Base-by-base conservation (phyloP, 1,140 invertebrate species). In the Meloidogyne floridensis region DNA sequence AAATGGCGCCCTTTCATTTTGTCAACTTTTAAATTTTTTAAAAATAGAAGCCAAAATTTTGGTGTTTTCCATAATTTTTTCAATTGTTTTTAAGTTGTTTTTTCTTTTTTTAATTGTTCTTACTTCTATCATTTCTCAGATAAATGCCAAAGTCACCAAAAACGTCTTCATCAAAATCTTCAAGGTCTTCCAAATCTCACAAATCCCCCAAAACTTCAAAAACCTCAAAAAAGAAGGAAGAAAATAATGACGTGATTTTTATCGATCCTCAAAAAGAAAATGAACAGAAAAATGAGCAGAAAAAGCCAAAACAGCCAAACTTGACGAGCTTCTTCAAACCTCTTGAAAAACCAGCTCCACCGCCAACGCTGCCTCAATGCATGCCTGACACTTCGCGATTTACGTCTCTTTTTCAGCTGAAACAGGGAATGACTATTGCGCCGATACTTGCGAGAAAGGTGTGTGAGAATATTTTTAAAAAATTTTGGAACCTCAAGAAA, bases 311-410 rank as follows among this genome's bases (percentile, higher is more conserved):
- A 65, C 77, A 79, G 20, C 18, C 77, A 53, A 51, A 18, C 42
- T 71, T 79, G 43, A 79, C 47, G 6, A 79, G 1, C 0, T 79
- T 42, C 54, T 79, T 79, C 9, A 69, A 65, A 15, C 77, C 65
- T 10, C 43, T 79, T 43, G 77, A 72, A 53, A 79, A 79, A 71
- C 65, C 77, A 20, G 56, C 77, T 43, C 77, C 77, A 47, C 77
- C 77, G 11, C 77, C 77, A 51, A 79, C 77, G 3, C 18, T 79
- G 18, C 77, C 77, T 32, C 54, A 54, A 42, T 71, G 56, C 20
- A 79, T 79, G 54, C 51, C 65, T 51, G 72, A 79, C 8, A 69
- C 77, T 18, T 65, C 59, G n/a, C 65, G 65, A 10, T 79, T 79
- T 9, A 54, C 15, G 9, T 72, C 77, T 20, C 59, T 65, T n/a